Evolutionary conservation across 2,113 vertebrate genomes (phyloP).

Genomic region (Lampris incognitus): DNA sequence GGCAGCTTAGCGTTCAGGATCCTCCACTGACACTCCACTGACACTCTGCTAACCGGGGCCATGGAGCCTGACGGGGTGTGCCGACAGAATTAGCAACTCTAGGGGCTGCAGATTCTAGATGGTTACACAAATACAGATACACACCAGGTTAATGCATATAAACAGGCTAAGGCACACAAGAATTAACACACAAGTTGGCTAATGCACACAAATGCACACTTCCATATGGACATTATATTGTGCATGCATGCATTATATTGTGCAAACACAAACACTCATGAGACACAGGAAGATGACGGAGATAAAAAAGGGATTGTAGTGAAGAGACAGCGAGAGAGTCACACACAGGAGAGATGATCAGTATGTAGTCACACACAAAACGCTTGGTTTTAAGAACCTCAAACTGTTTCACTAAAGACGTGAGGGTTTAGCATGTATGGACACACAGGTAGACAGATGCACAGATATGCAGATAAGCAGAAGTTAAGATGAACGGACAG

Average conservation of each 20-base stretch:
- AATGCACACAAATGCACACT: neutral
- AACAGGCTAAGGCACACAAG: neutral
- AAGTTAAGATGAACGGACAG: neutral
- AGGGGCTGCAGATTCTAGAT: slow-evolving; percentile 21
- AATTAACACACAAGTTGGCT: neutral
- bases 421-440: too few species aligned
- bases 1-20: slow-evolving; percentile 29
- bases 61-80: slow-evolving; percentile 33
- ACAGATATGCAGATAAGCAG: too few species aligned
- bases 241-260: too few species aligned
- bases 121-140: neutral
- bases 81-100: slow-evolving; percentile 51
- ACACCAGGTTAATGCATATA: neutral
- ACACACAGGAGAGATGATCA: neutral
- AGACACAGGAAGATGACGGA: neutral
- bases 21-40: slow-evolving; percentile 36
- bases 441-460: neutral
- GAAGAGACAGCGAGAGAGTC: neutral
- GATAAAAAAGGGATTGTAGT: neutral
- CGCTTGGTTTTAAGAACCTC: too few species aligned
- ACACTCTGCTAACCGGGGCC: slow-evolving; percentile 26
- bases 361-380: too few species aligned
- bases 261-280: neutral
- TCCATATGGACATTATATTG: neutral
- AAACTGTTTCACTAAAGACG: too few species aligned